phyloP scores from a whole-genome alignment of 2,797 vertebrate species.

The Poeciliopsis gracilis region DNA sequence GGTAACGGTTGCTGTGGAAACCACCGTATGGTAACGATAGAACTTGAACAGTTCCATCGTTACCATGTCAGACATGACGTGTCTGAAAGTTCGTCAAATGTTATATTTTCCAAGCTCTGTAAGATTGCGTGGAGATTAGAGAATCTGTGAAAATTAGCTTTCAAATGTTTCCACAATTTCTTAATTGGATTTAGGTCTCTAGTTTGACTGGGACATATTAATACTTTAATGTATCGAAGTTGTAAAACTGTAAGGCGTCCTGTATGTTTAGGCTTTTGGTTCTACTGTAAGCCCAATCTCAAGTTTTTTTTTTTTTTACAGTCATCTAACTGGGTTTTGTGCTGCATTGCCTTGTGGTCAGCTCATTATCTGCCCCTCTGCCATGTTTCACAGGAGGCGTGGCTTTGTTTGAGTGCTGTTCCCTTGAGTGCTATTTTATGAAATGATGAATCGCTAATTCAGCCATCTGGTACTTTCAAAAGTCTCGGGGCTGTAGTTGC shows the following conservation, averaged over 20 bases:
- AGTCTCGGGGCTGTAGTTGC: not conserved
- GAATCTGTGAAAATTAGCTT: not conserved
- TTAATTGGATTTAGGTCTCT: no score
- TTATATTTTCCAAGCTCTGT: not conserved
- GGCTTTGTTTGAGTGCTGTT: not conserved
- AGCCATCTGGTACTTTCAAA: not conserved
- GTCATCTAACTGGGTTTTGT: not conserved
- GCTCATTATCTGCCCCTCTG: no score
- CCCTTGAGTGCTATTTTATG: not conserved
- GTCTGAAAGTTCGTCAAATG: not conserved
- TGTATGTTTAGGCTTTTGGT: not conserved
- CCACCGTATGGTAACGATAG: no score
- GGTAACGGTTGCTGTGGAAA: not conserved
- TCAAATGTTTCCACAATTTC: no score
- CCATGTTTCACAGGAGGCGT: not conserved
- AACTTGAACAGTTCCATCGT: not conserved
- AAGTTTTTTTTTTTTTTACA: not conserved
- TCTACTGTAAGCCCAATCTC: not conserved
- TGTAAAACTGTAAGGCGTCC: not conserved
- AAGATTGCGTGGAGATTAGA: not conserved
- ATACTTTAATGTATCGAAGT: no score
- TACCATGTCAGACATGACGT: not conserved
- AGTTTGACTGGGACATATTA: no score
- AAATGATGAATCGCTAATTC: not conserved
- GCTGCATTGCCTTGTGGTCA: not conserved